Conservation (phyloP, 2,888 invertebrate genomes). For the Deilephila porcellus region DNA sequence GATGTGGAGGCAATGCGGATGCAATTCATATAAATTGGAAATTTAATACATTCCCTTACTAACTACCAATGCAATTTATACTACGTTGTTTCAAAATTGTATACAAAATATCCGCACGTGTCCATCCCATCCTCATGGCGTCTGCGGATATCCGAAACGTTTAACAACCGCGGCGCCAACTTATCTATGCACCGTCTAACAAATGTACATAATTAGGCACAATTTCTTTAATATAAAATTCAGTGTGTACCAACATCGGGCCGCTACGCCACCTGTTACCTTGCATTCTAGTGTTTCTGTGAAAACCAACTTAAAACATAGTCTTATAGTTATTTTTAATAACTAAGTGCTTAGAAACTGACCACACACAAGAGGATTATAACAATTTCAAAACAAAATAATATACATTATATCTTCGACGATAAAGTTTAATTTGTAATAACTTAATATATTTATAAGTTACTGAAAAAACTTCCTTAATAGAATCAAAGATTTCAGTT, state of each 20-base stretch:
- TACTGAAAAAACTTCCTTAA: too few species aligned
- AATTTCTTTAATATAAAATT: slow-evolving; percentile 51
- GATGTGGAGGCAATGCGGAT: background rate
- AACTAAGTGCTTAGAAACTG: background rate
- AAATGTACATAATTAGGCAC: slow-evolving; percentile 79
- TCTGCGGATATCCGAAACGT: background rate
- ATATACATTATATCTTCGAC: too few species aligned
- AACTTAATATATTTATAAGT: background rate
- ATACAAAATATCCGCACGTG: slow-evolving; percentile 20
- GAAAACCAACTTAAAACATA: slow-evolving; percentile 4
- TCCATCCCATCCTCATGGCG: background rate
- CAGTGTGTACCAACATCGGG: slow-evolving; percentile 38
- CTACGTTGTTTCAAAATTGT: slow-evolving; percentile 4
- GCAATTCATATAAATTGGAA: background rate
- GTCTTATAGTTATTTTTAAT: slow-evolving; percentile 4
- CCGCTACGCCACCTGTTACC: slow-evolving; percentile 53
- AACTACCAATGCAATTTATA: slow-evolving; percentile 1
- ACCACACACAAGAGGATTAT: background rate
- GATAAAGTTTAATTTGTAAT: background rate
- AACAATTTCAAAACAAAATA: background rate
- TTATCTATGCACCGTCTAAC: slow-evolving; percentile 60
- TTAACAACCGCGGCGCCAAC: slow-evolving; percentile 33
- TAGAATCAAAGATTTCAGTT: too few species aligned
- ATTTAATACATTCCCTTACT: background rate
- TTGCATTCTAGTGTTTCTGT: background rate